phyloP scores from a whole-genome alignment of 2,797 vertebrate genomes.

The Echeneis naucrates region DNA sequence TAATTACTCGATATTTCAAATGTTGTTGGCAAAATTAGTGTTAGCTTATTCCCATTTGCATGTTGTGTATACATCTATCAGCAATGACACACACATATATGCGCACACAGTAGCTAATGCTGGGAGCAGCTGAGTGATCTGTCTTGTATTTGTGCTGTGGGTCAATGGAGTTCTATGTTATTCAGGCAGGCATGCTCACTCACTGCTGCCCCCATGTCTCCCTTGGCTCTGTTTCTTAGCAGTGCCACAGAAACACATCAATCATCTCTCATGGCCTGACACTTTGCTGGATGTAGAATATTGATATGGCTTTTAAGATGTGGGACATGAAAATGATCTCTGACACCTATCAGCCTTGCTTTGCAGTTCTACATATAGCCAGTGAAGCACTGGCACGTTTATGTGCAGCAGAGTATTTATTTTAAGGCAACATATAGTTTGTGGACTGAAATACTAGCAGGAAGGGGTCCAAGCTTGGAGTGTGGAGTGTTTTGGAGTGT shows the following conservation, averaged over 20 bases:
- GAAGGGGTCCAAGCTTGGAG: constrained; percentile 22
- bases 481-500: too few relatives aligned
- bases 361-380: constrained; percentile 61
- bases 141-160: constrained; percentile 69
- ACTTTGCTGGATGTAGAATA: constrained; percentile 72
- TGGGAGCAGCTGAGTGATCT: constrained; percentile 51
- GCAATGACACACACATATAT: constrained; percentile 26
- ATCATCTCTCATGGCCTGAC: constrained; percentile 77
- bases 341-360: constrained; percentile 67
- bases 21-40: constrained; percentile 52
- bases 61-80: constrained; percentile 61
- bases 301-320: constrained; percentile 76
- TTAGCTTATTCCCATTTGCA: constrained; percentile 53
- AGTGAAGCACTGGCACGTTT: constrained; percentile 31
- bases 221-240: constrained; percentile 68
- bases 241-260: constrained; percentile 73
- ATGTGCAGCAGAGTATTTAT: constrained; percentile 31
- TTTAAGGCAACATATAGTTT: constrained; percentile 51
- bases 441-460: constrained; percentile 47
- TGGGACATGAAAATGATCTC: constrained; percentile 73
- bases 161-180: constrained; percentile 69
- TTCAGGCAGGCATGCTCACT: constrained; percentile 61
- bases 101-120: constrained; percentile 50
- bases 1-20: constrained; percentile 63
- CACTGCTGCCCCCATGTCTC: constrained; percentile 65